Evolutionary conservation across 2,113 vertebrate species (phyloP).

Genomic region (Crotalus tigris): DNA sequence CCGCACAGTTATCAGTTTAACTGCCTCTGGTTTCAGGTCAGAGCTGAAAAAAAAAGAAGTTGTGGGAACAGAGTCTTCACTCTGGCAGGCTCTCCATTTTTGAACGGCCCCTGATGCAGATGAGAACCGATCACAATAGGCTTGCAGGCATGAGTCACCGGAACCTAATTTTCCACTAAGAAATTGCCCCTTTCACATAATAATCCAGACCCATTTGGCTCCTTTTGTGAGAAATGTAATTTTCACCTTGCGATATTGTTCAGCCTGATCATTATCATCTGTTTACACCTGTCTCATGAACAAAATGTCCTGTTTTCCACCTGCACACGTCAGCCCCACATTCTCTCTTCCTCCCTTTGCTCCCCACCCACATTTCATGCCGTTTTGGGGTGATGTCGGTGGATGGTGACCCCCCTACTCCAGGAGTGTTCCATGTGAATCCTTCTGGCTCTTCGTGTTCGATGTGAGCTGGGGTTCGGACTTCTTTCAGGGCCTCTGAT

Average conservation of each 20-base stretch:
- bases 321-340: not conserved
- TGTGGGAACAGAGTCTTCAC: not conserved
- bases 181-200: slow-evolving; percentile 52
- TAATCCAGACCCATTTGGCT: slow-evolving; percentile 42
- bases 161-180: slow-evolving; percentile 51
- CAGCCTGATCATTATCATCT: slow-evolving; percentile 49
- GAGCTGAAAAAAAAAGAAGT: not conserved
- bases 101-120: slow-evolving; percentile 25
- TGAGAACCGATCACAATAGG: slow-evolving; percentile 33
- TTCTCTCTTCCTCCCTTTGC: not conserved
- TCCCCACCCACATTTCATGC: not conserved
- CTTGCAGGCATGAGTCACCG: slow-evolving; percentile 32
- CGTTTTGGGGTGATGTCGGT: slow-evolving; percentile 30
- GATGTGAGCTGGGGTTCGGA: slow-evolving; percentile 53
- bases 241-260: slow-evolving; percentile 41
- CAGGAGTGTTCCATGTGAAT: slow-evolving; percentile 41
- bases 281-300: slow-evolving; percentile 55
- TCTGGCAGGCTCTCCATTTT: slow-evolving; percentile 4
- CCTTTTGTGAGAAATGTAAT: slow-evolving; percentile 44
- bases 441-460: slow-evolving; percentile 47
- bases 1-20: fast-evolving
- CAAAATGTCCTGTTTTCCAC: slow-evolving; percentile 43
- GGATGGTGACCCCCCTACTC: slow-evolving; percentile 38
- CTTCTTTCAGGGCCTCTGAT: slow-evolving; percentile 52
- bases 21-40: not conserved